phyloP scores from a whole-genome alignment of 2,888 invertebrate species.

The Neocrepidodera transversa region DNA sequence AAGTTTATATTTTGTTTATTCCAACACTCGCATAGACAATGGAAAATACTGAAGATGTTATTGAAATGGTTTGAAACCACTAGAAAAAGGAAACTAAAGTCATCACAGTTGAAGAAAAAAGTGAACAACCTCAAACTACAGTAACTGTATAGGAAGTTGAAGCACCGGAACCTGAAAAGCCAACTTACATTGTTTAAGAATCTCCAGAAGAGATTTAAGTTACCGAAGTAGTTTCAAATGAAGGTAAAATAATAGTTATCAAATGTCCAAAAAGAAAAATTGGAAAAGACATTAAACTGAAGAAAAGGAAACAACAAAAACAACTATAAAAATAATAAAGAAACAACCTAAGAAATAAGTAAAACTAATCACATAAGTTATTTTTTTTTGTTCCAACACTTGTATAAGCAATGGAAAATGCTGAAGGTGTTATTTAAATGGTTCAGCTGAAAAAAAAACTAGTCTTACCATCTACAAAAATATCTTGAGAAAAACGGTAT shows the following conservation, averaged over 20 bases:
- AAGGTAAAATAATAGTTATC: too few species aligned
- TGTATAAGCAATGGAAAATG: conserved; percentile 50
- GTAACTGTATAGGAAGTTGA: conserved; percentile 43
- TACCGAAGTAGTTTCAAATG: too few species aligned
- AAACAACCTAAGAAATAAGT: conserved; percentile 41
- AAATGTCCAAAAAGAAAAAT: too few species aligned
- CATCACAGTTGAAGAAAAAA: conserved; percentile 48
- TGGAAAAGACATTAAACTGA: too few species aligned
- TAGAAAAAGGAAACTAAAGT: conserved; percentile 59
- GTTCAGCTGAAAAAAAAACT: conserved; percentile 51
- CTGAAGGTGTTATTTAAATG: conserved; percentile 50
- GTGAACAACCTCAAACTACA: conserved; percentile 47
- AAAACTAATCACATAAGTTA: conserved; percentile 44
- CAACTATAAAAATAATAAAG: conserved; percentile 23
- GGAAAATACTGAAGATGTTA: conserved; percentile 48
- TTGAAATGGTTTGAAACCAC: too few species aligned
- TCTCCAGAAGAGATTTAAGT: too few species aligned
- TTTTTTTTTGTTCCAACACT: conserved; percentile 49
- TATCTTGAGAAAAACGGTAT: conserved; percentile 44
- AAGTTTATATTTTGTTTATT: conserved; percentile 44
- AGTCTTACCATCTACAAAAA: conserved; percentile 37
- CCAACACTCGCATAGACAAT: conserved; percentile 53
- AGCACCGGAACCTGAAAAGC: too few species aligned
- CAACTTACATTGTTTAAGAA: too few species aligned
- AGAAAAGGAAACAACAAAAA: conserved; percentile 7